Conservation (phyloP, 1,140 invertebrate genomes). For the Metaphire vulgaris region DNA sequence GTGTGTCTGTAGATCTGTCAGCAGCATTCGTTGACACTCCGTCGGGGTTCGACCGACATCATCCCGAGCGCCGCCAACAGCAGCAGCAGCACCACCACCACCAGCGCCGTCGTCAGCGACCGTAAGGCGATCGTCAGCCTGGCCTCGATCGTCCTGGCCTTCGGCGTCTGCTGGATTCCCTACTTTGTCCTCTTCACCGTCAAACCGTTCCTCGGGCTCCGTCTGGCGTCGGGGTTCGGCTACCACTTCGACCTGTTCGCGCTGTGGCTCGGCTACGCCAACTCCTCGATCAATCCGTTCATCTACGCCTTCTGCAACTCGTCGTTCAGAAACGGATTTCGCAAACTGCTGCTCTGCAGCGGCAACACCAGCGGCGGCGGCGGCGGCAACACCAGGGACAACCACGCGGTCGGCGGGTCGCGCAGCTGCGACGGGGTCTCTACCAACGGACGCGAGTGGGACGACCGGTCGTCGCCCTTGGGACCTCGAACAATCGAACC, state of each 20-base stretch:
- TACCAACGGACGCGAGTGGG: too few relatives aligned
- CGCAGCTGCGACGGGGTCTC: not conserved
- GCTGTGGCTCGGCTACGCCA: slow-evolving; percentile 30
- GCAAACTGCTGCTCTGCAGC: slow-evolving; percentile 12
- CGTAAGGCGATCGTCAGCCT: slow-evolving; percentile 3
- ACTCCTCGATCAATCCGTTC: slow-evolving; percentile 31
- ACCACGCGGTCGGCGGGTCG: not conserved
- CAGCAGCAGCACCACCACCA: not conserved
- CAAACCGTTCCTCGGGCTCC: not conserved
- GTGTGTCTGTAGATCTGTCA: too few relatives aligned
- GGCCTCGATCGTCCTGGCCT: slow-evolving; percentile 11
- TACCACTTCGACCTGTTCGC: slow-evolving; percentile 26
- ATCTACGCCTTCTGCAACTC: slow-evolving; percentile 30
- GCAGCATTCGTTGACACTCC: too few relatives aligned
- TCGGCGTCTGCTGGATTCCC: slow-evolving; percentile 26
- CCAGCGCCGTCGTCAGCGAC: not conserved
- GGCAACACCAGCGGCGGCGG: too few relatives aligned
- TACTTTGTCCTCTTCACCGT: slow-evolving; percentile 23
- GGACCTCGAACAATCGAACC: too few relatives aligned
- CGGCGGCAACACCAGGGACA: too few relatives aligned
- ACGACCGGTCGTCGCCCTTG: too few relatives aligned
- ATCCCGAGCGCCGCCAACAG: not conserved
- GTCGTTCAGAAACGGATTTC: slow-evolving; percentile 24
- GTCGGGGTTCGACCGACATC: not conserved
- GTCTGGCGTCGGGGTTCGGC: not conserved